Conservation (phyloP, 2,888 invertebrate species). For the Protonemura montana region DNA sequence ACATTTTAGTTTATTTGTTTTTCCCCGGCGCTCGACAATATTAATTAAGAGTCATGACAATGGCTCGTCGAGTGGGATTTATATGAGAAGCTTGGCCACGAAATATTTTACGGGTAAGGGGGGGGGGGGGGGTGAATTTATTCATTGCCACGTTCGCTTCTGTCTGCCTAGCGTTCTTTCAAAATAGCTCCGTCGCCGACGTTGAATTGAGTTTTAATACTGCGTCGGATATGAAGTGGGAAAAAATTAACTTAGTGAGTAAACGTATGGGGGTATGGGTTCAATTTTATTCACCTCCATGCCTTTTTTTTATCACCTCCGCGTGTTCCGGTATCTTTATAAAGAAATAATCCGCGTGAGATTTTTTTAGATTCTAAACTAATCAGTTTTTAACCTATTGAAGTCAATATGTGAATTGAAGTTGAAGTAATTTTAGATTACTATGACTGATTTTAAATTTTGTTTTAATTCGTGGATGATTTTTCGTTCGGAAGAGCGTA, state of each 20-base stretch:
- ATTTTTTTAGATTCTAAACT: background rate
- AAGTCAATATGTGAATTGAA: too few relatives aligned
- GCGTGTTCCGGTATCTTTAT: background rate
- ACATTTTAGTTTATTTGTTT: slow-evolving; percentile 1
- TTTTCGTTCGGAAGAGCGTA: too few relatives aligned
- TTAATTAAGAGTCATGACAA: slow-evolving; percentile 12
- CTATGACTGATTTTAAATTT: too few relatives aligned
- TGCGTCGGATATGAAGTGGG: background rate
- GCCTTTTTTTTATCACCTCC: background rate
- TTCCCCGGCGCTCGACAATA: background rate
- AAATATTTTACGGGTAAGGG: background rate
- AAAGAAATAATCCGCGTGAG: background rate
- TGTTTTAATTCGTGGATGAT: too few relatives aligned
- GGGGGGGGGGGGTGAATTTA: background rate
- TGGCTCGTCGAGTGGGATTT: background rate
- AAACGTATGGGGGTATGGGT: background rate
- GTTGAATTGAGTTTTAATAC: background rate
- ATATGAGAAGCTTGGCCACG: background rate
- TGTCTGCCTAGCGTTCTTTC: background rate
- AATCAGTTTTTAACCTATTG: background rate
- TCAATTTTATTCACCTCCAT: background rate
- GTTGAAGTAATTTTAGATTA: too few relatives aligned
- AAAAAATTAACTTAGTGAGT: too few relatives aligned
- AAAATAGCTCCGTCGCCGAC: background rate
- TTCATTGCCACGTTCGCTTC: background rate